phyloP scores from a whole-genome alignment of 2,113 vertebrate species.

The Anoura caudifer region DNA sequence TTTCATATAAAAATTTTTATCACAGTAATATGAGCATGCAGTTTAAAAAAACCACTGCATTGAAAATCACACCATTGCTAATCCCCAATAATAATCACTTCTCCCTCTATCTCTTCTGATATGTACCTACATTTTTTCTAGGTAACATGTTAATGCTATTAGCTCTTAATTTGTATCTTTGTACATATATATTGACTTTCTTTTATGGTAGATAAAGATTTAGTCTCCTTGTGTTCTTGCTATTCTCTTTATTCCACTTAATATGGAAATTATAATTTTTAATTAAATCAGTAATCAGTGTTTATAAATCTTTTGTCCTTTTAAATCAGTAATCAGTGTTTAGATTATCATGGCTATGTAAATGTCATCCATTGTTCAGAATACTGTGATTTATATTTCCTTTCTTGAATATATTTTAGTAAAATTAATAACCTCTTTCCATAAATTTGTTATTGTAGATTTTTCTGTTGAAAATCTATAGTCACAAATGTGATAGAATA shows the following conservation, averaged over 20 bases:
- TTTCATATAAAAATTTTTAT: background rate
- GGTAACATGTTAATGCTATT: background rate
- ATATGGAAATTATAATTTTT: background rate
- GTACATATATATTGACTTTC: background rate
- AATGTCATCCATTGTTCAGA: background rate
- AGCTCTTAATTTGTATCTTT: background rate
- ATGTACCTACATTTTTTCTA: background rate
- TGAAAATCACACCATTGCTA: background rate
- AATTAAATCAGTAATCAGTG: background rate
- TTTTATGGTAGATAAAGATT: background rate
- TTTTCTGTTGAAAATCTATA: background rate
- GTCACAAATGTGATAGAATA: background rate
- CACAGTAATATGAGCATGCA: background rate
- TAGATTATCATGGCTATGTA: background rate
- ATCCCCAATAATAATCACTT: background rate
- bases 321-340: background rate
- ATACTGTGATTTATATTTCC: background rate
- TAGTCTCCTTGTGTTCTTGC: background rate
- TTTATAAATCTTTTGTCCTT: too few species aligned
- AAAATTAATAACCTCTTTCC: background rate
- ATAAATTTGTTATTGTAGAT: background rate
- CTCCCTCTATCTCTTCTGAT: background rate
- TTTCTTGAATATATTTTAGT: background rate
- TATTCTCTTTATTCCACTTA: background rate
- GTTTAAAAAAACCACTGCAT: background rate